Percentiles rank a stretch among this genome's conserved stretches.
phyloP scores from a whole-genome alignment of 2,113 vertebrate genomes.

The Nyctibius bracteatus region DNA sequence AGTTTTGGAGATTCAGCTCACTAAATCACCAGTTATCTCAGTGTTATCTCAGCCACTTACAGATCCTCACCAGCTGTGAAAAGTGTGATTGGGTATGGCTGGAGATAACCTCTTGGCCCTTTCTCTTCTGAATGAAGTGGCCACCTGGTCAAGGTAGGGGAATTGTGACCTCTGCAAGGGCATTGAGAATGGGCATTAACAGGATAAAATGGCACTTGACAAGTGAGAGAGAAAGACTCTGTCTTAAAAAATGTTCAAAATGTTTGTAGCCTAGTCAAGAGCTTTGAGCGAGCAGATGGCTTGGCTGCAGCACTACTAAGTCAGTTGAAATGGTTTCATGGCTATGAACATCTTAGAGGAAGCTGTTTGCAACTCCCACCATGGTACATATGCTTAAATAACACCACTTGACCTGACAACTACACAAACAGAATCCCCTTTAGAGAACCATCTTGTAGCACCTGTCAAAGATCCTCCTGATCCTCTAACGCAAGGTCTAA shows the following conservation, averaged over 20 bases:
- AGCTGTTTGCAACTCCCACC: slow-evolving; percentile 48
- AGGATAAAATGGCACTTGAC: background rate
- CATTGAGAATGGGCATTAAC: background rate
- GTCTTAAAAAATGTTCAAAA: background rate
- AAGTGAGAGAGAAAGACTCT: background rate
- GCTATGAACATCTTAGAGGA: background rate
- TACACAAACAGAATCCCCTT: slow-evolving; percentile 55
- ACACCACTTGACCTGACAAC: slow-evolving; percentile 25
- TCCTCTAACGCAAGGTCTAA: slow-evolving; percentile 13
- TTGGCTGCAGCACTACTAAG: background rate
- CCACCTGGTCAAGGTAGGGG: background rate
- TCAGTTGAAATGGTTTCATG: slow-evolving; percentile 1
- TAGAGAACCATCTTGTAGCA: slow-evolving; percentile 13
- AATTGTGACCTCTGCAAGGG: background rate
- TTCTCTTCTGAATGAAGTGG: background rate
- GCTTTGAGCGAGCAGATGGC: background rate
- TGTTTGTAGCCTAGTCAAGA: background rate
- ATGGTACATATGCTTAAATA: slow-evolving; percentile 45
- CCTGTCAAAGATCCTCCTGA: slow-evolving; percentile 43
- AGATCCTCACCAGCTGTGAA: background rate
- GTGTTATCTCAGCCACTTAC: background rate
- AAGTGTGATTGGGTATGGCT: background rate
- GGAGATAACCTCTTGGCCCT: background rate
- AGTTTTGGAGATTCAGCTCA: background rate
- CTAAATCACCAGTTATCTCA: background rate